Base-by-base conservation (phyloP, 1,140 invertebrate species). In the Drosophila subpulchrella region DNA sequence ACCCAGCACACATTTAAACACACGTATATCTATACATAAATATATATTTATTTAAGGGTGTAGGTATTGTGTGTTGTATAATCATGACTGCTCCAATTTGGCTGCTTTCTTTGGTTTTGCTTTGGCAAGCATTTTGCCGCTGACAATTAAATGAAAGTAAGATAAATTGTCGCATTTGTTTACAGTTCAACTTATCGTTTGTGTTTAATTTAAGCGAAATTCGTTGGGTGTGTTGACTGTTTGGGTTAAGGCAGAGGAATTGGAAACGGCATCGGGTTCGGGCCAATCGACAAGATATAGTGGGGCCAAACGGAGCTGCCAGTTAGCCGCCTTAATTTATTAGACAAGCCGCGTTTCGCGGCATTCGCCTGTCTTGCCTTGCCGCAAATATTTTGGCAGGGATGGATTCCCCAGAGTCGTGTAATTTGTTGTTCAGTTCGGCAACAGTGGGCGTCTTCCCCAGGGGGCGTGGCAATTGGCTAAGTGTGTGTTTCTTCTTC, bases 151-250 rank as follows among this genome's bases (percentile, higher is more conserved):
- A 89, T 70, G 84, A 84, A 89, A 89, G 84, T 84, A 89, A 89
- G 85, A 89, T 89, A 89, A 89, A 89, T 89, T 89, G 85, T 78
- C 84, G 84, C 84, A 78, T 84, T 89, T 89, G 84, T 89, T 89
- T 89, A 89, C 84, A 89, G 81, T 84, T 81, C 66, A 84, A 84
- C 84, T 89, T 89, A 80, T 65, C 78, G 65, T 81, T 78, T 71
- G 48, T 65, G 75, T 70, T 86, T 85, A 88, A 82, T 82, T 88
- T 66, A 57, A 80, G 73, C 47, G 63, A 55, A 75, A 81, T 57
- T 77, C 56, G 50, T 30, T 53, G 76, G 46, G 38, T 42, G 76
- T 60, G 59, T 62, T 44, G 41, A n/a, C 8, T 42, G 41, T 8
- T 42, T 17, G 27, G 17, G 34, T 17, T 12, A 13, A 32, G 10